A percentile compares a stretch with the other conserved stretches of the same genome.
Conservation (phyloP, 2,888 invertebrate genomes). For the Listrodromus nycthemerus region DNA sequence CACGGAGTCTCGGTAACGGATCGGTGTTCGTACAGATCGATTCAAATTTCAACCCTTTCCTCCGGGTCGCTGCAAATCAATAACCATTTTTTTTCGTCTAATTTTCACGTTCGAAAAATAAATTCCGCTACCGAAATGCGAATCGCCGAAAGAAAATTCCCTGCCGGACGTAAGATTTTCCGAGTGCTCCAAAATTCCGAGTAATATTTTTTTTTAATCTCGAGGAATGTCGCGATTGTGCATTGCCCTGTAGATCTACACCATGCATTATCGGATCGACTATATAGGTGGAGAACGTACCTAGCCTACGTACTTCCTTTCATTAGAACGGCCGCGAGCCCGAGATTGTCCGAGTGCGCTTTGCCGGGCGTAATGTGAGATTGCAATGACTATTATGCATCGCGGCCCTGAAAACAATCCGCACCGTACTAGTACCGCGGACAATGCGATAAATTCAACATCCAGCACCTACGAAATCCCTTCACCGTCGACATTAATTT, state of each 20-base stretch:
- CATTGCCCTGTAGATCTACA: constrained; percentile 18
- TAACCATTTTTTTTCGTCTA: background rate
- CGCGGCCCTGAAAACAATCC: constrained; percentile 73
- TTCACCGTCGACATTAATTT: constrained; percentile 8
- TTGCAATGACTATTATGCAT: constrained; percentile 56
- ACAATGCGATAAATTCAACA: constrained; percentile 9
- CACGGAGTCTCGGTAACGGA: constrained; percentile 15
- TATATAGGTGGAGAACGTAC: constrained; percentile 33
- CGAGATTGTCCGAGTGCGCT: constrained; percentile 23
- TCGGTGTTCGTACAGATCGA: constrained; percentile 15
- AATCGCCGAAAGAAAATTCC: too few species aligned
- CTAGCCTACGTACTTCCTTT: constrained; percentile 27
- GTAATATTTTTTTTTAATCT: background rate
- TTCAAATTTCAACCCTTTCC: constrained; percentile 3
- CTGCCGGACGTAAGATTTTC: too few species aligned
- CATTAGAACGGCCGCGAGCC: constrained; percentile 37
- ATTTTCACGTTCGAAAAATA: too few species aligned
- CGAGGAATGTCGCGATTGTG: constrained; percentile 16
- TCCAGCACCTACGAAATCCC: constrained; percentile 10
- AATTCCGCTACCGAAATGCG: too few species aligned
- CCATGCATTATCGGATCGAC: constrained; percentile 19
- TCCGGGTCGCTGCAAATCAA: background rate
- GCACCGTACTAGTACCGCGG: background rate
- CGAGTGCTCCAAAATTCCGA: too few species aligned
- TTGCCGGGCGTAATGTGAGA: constrained; percentile 30